These are phyloP conservation scores for Nilaparvata lugens DNA, from an alignment of 1,140 invertebrate species.

Conservation along the genomic window DNA sequence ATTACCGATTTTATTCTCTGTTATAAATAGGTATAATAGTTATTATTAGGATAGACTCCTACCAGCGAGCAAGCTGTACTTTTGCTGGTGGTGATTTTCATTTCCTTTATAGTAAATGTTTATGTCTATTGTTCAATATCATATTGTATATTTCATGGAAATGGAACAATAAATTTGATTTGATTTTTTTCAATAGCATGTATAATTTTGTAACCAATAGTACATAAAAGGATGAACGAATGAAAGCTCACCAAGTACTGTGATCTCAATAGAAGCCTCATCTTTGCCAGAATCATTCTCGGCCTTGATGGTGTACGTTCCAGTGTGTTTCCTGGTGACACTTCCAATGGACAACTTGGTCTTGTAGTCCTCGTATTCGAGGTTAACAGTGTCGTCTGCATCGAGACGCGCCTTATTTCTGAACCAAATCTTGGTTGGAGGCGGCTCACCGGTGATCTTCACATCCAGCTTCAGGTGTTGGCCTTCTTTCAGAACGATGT, in stretches of 20 bases:
- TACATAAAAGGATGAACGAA: neutral
- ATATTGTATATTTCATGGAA: neutral
- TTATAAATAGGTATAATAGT: too few species aligned
- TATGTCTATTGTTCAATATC: neutral
- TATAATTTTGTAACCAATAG: too few species aligned
- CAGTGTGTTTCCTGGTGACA: slow-evolving; percentile 70
- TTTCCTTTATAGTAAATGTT: too few species aligned
- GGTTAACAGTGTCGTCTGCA: slow-evolving; percentile 52
- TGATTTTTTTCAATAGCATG: neutral
- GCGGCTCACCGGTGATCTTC: slow-evolving; percentile 82
- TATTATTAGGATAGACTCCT: too few species aligned
- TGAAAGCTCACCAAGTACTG: slow-evolving; percentile 51
- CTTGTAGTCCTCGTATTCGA: slow-evolving; percentile 77
- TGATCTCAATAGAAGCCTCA: slow-evolving; percentile 80
- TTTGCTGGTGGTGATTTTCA: too few species aligned
- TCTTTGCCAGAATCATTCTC: slow-evolving; percentile 87
- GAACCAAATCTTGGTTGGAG: slow-evolving; percentile 76
- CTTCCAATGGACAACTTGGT: slow-evolving; percentile 69
- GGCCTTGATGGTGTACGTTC: slow-evolving; percentile 76
- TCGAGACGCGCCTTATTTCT: slow-evolving; percentile 68
- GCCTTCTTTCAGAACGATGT: slow-evolving; percentile 78
- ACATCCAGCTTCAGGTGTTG: slow-evolving; percentile 77
- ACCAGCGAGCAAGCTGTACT: too few species aligned
- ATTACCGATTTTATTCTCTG: too few species aligned
- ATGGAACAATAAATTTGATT: too few species aligned